Base-by-base conservation (phyloP, 2,797 vertebrate species). In the Okamejei kenojei region DNA sequence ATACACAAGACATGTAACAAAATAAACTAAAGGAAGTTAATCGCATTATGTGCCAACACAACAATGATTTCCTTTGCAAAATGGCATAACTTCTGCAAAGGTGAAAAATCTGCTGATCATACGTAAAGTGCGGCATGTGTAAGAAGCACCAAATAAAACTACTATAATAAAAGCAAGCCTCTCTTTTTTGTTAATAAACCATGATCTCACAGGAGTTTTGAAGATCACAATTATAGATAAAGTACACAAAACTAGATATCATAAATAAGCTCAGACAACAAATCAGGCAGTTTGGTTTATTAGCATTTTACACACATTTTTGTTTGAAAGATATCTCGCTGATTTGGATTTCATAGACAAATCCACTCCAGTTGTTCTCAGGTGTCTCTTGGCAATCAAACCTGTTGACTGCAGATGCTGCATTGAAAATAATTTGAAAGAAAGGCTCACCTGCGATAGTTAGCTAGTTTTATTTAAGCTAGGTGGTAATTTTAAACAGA, bases 391-490 rank as follows among this genome's bases (percentile, higher is more conserved):
- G 90, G 65, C 26, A 92, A 74, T 74, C 13, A 92, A 92, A 92
- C 68, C 71, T 76, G 68, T 29, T 73, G 90, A 91, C 35, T 45
- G 68, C 13, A 58, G 71, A 76, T 58, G 90, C 90, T 92, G 71
- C 71, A 92, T 76, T 76, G 71, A 92, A 76, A 92, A 74, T 29
- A 45, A 76, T 54, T 76, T n/a, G 4, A 26, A 76, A 74, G 23
- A 92, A 76, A 76, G 54, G 90, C 90, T 92, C 10, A 92, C 90
- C 38, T 73, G 38, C 26, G 8, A 45, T n/a, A 92, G 90, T n/a
- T 74, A 92, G 90, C 90, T 92, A 26, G 38, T 92, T 73, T 71
- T 76, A 54, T 54, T 88, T 76, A 74, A 92, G 54, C 71, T 76
- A 92, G 90, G 15, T 45, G 38, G 15, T 54, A 92, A 92, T 92